Conservation (phyloP, 2,888 invertebrate species). For the Hesperia comma region DNA sequence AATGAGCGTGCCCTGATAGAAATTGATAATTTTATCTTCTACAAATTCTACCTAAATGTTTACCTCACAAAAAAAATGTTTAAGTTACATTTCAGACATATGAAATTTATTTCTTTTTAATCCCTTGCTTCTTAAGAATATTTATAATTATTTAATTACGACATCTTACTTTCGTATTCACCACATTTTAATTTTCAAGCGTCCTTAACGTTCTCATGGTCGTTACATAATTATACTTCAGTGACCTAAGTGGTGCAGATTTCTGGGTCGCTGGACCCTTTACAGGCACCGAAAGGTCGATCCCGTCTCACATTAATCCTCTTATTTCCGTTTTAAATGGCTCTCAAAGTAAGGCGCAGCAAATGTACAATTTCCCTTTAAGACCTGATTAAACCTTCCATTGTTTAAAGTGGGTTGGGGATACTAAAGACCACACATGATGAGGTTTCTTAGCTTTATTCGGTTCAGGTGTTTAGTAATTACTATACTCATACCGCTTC, state of each 20-base stretch:
- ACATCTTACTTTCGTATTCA: too few species aligned
- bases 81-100: too few species aligned
- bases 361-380: conserved; percentile 8
- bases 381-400: conserved; percentile 1
- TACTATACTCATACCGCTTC: too few species aligned
- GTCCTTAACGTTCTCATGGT: background rate
- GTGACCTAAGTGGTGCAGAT: conserved; percentile 4
- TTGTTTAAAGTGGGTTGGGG: background rate
- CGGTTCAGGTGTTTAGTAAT: background rate
- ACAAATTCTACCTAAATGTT: too few species aligned
- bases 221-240: background rate
- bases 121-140: too few species aligned
- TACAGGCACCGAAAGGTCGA: conserved; percentile 12
- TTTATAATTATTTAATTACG: too few species aligned
- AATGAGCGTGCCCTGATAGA: too few species aligned
- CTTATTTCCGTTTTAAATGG: conserved; percentile 40
- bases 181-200: too few species aligned
- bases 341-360: conserved; percentile 27
- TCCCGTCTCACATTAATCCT: conserved; percentile 32
- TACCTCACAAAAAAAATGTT: too few species aligned
- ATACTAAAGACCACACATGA: background rate
- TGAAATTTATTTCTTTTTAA: too few species aligned
- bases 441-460: background rate
- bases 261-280: background rate
- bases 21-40: too few species aligned